Evolutionary conservation across 1,140 invertebrate species (phyloP), one percentile per base, ranked within the genome.

Genomic region (Drosophila sp.): DNA sequence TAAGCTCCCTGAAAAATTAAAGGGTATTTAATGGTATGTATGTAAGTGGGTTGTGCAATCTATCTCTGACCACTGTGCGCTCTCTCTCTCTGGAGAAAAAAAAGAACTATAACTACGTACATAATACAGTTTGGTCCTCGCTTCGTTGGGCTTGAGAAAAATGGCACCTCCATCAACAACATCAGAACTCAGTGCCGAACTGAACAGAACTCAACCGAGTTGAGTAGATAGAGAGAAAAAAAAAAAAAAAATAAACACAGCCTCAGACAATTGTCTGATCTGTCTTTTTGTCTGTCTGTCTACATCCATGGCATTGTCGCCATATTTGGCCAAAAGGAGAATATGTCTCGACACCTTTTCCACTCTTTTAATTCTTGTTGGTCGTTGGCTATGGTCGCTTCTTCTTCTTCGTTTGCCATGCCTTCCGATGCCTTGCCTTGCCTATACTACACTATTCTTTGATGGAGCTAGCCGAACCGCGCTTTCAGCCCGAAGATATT

Each of bases 81-180:
- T 17, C 41, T 27, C 7, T 17, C 41, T 27, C 5, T 50, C 10
- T 17, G 17, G 17, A 17, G 17, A 0, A 17, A 17, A 17, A 17
- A 25, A 27, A 25, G 7, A 50, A 27, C 44, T 7, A 50, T 27
- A 50, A 50, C 44, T 50, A 50, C 23, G 44, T 50, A 27, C 8
- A 50, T 50, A 50, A 50, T 50, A 63, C 75, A 82, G 77, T 82
- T 82, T 55, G 57, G 67, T 61, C 56, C 71, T 60, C 76, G 80
- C 76, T 66, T 84, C 73, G 81, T 74, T 85, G 81, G 77, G 65
- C 81, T 85, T 78, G 77, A 72, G 81, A 85, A 85, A 80, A 85
- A 74, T 85, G 78, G 83, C 81, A 80, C 81, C 81, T 85, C 74
- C 58, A 74, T 58, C 32, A 58, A 32, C 32, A 58, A 32, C 56